Percentiles rank a stretch among this genome's conserved stretches.
phyloP scores from a whole-genome alignment of 1,140 invertebrate genomes.

The Formica exsecta region DNA sequence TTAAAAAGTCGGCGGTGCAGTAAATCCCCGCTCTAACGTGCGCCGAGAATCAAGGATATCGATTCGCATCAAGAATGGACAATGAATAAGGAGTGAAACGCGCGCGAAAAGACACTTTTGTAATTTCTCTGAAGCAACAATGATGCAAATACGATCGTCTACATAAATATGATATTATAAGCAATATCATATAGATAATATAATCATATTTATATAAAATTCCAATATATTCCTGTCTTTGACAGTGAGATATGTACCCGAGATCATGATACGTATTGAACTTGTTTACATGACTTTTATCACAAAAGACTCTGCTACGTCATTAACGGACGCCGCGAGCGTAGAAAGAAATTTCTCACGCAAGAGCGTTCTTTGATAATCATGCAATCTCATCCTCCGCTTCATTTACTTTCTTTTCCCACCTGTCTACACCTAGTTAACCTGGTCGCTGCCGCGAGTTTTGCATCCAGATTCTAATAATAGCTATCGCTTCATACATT shows the following conservation, averaged over 20 bases:
- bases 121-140: neutral
- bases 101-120: neutral
- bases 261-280: slow-evolving; percentile 51
- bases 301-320: slow-evolving; percentile 63
- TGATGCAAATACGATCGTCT: neutral
- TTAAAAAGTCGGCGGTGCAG: slow-evolving; percentile 45
- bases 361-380: slow-evolving; percentile 78
- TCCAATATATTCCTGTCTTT: slow-evolving; percentile 27
- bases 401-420: slow-evolving; percentile 80
- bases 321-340: slow-evolving; percentile 55
- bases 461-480: slow-evolving; percentile 85
- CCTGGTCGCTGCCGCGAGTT: slow-evolving; percentile 76
- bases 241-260: slow-evolving; percentile 28
- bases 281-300: slow-evolving; percentile 65
- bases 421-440: slow-evolving; percentile 79
- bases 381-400: slow-evolving; percentile 79
- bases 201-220: slow-evolving; percentile 12
- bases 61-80: slow-evolving; percentile 30
- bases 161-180: slow-evolving; percentile 13
- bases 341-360: slow-evolving; percentile 69
- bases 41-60: slow-evolving; percentile 24
- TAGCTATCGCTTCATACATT: slow-evolving; percentile 86
- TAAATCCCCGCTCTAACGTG: slow-evolving; percentile 34
- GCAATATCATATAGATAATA: neutral
- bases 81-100: slow-evolving; percentile 13